A percentile compares a stretch with the other conserved stretches of the same genome.
Conservation (phyloP, 2,888 invertebrate genomes). For the Lepidonotus clava region DNA sequence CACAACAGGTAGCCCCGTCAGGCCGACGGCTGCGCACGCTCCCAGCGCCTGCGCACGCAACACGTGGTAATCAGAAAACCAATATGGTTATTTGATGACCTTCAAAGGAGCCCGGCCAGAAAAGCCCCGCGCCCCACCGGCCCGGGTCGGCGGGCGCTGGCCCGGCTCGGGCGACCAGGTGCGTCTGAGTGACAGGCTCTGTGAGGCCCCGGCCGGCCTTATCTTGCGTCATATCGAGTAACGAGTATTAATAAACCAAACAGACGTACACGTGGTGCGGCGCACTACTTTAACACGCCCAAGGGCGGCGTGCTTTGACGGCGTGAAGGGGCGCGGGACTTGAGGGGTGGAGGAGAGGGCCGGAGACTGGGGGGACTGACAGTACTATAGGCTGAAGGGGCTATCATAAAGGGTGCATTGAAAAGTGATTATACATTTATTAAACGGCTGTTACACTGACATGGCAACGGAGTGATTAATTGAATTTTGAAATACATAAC, state of each 20-base stretch:
- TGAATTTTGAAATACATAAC: too few species aligned
- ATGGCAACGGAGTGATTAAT: too few species aligned
- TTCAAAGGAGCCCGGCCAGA: conserved; percentile 26
- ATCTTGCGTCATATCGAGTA: conserved; percentile 12
- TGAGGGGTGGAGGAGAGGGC: too few species aligned
- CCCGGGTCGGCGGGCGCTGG: background rate
- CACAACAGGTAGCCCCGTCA: background rate
- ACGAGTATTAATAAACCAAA: conserved; percentile 3
- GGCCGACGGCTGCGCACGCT: background rate
- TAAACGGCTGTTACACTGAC: too few species aligned
- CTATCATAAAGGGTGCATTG: too few species aligned
- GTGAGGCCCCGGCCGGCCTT: background rate
- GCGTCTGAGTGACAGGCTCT: conserved; percentile 39
- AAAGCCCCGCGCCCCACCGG: background rate
- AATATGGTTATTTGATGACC: conserved; percentile 50
- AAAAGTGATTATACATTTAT: too few species aligned
- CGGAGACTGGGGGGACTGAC: too few species aligned
- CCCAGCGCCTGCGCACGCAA: conserved; percentile 3
- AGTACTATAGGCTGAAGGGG: too few species aligned
- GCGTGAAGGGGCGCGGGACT: too few species aligned
- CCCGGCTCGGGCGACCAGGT: background rate
- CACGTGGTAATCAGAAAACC: conserved; percentile 48
- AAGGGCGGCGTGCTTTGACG: too few species aligned
- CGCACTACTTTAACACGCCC: too few species aligned
- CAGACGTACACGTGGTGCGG: too few species aligned